Base-by-base conservation (phyloP, 2,888 invertebrate genomes). In the Aelia acuminata region DNA sequence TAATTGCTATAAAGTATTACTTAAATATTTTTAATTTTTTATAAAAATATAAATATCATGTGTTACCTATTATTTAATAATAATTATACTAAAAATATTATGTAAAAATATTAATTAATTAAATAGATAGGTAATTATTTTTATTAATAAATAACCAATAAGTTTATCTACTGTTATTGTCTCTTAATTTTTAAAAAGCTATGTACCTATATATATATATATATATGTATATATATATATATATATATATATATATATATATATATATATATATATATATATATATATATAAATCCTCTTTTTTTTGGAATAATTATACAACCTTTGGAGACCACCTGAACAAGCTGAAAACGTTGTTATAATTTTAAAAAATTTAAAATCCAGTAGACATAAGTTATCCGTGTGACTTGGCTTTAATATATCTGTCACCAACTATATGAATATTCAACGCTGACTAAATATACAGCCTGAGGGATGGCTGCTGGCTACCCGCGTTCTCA, bases 381-480 rank as follows among this genome's bases (percentile, higher is more conserved):
- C 57, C 15, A 15, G 26, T 57, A 26, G 57, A 26, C 57, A 57
- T 57, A 26, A 15, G 57, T 57, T 57, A 57, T 57, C 26, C 57
- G 13, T 31, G 26, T 26, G 57, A 31, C 57, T 11, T 11, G 26
- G 13, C 57, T 26, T 57, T 26, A 57, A 57, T 57, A 57, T 57
- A 57, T 57, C 57, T 57, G 57, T 57, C 57, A 57, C 57, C 57
- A 26, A 57, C 26, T 26, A 57, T 31, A 57, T 57, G 57, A 57
- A 57, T 57, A 57, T 57, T 57, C 57, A 57, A 26, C 26, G 26
- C 57, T 26, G 26, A 20, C 26, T 57, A 57, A 57, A 57, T 57
- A 57, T 57, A 57, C 26, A 57, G 15, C 26, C 15, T 26, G 57
- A 26, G 26, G 26, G 57, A 57, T 57, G 22, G 53, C 53, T 22